Evolutionary conservation across 2,797 vertebrate species (phyloP).

Genomic region (Syngnathus acus): DNA sequence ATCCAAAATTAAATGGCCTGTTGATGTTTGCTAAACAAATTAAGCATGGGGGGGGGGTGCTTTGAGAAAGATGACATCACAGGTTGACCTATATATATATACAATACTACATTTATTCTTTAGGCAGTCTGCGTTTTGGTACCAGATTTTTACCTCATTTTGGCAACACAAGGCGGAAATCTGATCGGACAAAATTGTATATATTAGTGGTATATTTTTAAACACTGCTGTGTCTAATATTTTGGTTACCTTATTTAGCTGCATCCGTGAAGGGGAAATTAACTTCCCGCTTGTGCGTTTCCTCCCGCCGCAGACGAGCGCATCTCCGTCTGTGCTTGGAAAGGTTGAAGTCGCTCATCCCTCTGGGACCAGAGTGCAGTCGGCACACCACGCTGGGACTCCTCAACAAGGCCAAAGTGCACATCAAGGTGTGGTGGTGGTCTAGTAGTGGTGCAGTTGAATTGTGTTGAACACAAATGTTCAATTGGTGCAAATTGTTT

Average conservation of each 20-base stretch:
- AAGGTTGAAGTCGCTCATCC: slow-evolving; percentile 94
- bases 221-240: not conserved
- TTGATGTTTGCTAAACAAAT: slow-evolving; percentile 26
- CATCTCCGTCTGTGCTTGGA: slow-evolving; percentile 97
- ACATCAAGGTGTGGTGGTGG: slow-evolving; percentile 86
- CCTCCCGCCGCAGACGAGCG: slow-evolving; percentile 78
- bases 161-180: not conserved
- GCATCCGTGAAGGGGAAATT: slow-evolving; percentile 12
- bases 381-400: slow-evolving; percentile 97
- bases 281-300: not conserved
- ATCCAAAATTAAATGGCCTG: slow-evolving; percentile 16
- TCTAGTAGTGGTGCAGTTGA: not conserved
- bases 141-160: too few relatives aligned
- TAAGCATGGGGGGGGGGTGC: slow-evolving; percentile 24
- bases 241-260: slow-evolving; percentile 1
- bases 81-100: slow-evolving; percentile 44
- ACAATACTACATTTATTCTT: not conserved
- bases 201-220: not conserved
- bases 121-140: not conserved
- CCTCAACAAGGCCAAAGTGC: slow-evolving; percentile 98
- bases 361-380: slow-evolving; percentile 92
- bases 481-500: too few relatives aligned
- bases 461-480: not conserved
- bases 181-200: not conserved
- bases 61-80: slow-evolving; percentile 45